A percentile compares a stretch with the other conserved stretches of the same genome.
Conservation (phyloP, 2,888 invertebrate genomes). For the Cetonia aurata region DNA sequence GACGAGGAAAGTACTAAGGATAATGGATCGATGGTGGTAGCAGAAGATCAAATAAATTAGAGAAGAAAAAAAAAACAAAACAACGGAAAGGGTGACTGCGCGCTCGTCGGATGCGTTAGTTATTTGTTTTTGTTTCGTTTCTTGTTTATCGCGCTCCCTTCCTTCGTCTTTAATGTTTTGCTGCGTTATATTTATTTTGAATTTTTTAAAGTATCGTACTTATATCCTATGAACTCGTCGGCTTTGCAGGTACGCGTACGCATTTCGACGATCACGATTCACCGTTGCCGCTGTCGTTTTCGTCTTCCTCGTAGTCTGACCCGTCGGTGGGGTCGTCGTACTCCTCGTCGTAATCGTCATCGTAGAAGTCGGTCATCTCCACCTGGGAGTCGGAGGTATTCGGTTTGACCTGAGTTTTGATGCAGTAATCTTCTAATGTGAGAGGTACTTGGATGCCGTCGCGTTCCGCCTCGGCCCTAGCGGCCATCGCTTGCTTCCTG, state of each 20-base stretch:
- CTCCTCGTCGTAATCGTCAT: slow-evolving; percentile 91
- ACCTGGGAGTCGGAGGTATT: slow-evolving; percentile 82
- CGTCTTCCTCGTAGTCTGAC: slow-evolving; percentile 83
- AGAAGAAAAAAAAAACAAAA: too few species aligned
- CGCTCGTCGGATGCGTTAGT: too few species aligned
- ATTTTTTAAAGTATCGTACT: too few species aligned
- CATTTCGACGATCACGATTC: slow-evolving; percentile 79
- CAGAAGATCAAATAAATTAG: too few species aligned
- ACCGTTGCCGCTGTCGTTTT: slow-evolving; percentile 93
- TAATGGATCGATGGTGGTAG: too few species aligned
- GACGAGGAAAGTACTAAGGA: too few species aligned
- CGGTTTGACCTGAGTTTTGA: slow-evolving; percentile 91
- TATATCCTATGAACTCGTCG: not conserved
- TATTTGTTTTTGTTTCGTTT: slow-evolving; percentile 4
- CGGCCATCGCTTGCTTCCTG: slow-evolving; percentile 97
- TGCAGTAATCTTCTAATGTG: slow-evolving; percentile 98
- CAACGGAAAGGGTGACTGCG: too few species aligned
- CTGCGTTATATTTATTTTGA: too few species aligned
- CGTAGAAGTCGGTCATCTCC: slow-evolving; percentile 97
- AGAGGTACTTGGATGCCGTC: slow-evolving; percentile 97
- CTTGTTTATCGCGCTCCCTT: not conserved
- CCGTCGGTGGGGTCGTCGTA: slow-evolving; percentile 77
- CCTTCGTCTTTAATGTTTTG: not conserved
- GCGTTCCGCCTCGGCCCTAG: slow-evolving; percentile 93
- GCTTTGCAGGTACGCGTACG: slow-evolving; percentile 4